Evolutionary conservation across 2,888 invertebrate genomes (phyloP).

Genomic region (Dasysyrphus albostriatus): DNA sequence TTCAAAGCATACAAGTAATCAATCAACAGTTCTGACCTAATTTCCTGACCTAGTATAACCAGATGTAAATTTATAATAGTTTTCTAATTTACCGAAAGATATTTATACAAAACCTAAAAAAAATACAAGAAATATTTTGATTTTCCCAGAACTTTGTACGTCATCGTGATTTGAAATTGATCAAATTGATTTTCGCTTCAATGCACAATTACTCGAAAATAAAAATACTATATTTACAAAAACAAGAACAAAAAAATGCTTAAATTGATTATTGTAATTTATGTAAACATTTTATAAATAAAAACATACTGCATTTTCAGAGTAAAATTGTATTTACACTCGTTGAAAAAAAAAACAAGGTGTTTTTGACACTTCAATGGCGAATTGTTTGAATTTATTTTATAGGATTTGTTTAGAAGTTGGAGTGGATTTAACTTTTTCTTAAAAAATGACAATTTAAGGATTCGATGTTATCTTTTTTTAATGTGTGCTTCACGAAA

Average conservation of each 20-base stretch:
- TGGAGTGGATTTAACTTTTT: background rate
- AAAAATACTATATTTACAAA: background rate
- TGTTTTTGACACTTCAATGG: background rate
- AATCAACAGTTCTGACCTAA: slow-evolving; percentile 5
- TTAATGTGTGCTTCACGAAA: too few species aligned
- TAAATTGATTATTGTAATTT: slow-evolving; percentile 1
- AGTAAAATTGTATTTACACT: background rate
- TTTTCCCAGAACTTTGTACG: background rate
- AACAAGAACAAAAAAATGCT: background rate
- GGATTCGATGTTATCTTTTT: too few species aligned
- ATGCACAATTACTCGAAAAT: background rate
- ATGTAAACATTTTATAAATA: background rate
- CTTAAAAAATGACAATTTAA: background rate
- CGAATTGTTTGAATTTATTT: background rate
- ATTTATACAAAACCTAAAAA: background rate
- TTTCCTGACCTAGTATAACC: slow-evolving; percentile 23
- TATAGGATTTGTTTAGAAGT: background rate
- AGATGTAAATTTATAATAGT: slow-evolving; percentile 16
- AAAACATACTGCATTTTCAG: background rate
- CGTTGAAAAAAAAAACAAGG: background rate
- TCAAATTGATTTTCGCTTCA: background rate
- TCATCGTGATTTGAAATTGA: background rate
- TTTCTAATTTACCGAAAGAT: background rate
- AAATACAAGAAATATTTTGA: background rate
- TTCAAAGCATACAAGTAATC: background rate